Evolutionary conservation across 92 coral and sea anemone genomes (phyloP), one percentile per base, ranked within the genome.

Genomic region (Porites lobata): DNA sequence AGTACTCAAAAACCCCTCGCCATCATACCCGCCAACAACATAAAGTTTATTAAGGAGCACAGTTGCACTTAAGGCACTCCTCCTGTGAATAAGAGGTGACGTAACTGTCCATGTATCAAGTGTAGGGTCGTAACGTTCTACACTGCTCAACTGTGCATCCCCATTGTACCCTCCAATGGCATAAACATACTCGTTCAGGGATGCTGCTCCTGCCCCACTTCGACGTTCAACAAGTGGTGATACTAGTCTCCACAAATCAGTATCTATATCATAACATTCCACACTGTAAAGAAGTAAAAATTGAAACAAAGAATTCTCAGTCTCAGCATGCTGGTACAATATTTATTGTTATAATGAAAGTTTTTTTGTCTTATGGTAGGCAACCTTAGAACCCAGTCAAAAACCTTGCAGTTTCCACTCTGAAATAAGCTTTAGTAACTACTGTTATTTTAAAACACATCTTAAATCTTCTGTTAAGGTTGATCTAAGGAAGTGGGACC

Each of bases 21-120:
- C 98, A 75, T 90, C 95, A 85, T 95, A 95, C 8, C 98, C 98
- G 17, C 98, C 98, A 7, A 95, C 64, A 15, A 90, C 98, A 43
- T 81, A 93, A 14, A 95, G 86, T 81, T 92, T 95, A 54, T 83
- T 86, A 58, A 85, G 86, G 50, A 85, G 65, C 4, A 92, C 92
- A n/a, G 92, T 90, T 6, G 86, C 94, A 82, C 96, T 88, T 18
- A 95, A 79, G 12, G 98, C 98, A 64, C 98, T 95, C 22, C 98
- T 89, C 18, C 79, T 87, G 50, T 88, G 89, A 3, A 82, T 77
- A 81, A 95, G 94, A 59, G 87, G 72, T 12, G 89, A 84, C 19
- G 91, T 86, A 3, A 88, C 86, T 2, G 93, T 85, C 98, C 98
- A 95, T 11, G 85, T 87, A 77, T 95, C 89, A n/a, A 83, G 56